phyloP scores from a whole-genome alignment of 1,140 invertebrate species.

The Gonioctena quinquepunctata region DNA sequence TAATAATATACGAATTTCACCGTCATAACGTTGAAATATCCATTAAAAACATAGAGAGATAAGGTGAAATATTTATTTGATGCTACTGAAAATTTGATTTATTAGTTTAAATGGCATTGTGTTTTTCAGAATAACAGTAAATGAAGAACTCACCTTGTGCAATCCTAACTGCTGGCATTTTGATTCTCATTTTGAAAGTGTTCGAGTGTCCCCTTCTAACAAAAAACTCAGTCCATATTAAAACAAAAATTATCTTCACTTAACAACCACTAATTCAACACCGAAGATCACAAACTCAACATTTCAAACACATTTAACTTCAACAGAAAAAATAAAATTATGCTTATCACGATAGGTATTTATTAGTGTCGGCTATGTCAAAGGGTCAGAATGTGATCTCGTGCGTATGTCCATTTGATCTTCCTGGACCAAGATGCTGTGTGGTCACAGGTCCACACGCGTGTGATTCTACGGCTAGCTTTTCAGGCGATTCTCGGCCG shows the following conservation, averaged over 20 bases:
- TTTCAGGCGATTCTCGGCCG: constrained; percentile 43
- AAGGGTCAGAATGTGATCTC: constrained; percentile 7
- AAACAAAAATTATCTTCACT: constrained; percentile 6
- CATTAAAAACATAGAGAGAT: too few relatives aligned
- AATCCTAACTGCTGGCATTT: constrained; percentile 92
- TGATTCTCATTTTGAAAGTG: constrained; percentile 85
- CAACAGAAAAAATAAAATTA: background rate
- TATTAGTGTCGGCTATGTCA: background rate
- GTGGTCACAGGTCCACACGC: constrained; percentile 54
- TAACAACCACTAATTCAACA: constrained; percentile 7
- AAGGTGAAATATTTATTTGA: too few relatives aligned
- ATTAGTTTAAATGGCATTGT: too few relatives aligned
- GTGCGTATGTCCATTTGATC: constrained; percentile 5
- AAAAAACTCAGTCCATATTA: constrained; percentile 13
- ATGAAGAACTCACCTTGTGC: constrained; percentile 77
- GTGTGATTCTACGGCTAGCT: constrained; percentile 52
- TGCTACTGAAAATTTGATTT: too few relatives aligned
- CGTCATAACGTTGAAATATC: too few relatives aligned
- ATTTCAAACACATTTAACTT: background rate
- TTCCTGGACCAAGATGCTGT: constrained; percentile 53
- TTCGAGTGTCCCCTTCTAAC: background rate
- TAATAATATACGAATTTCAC: too few relatives aligned
- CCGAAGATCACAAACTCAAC: background rate
- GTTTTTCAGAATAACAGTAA: background rate
- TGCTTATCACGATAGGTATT: background rate